phyloP scores from a whole-genome alignment of 2,797 vertebrate species.

The Acanthurus tractus region DNA sequence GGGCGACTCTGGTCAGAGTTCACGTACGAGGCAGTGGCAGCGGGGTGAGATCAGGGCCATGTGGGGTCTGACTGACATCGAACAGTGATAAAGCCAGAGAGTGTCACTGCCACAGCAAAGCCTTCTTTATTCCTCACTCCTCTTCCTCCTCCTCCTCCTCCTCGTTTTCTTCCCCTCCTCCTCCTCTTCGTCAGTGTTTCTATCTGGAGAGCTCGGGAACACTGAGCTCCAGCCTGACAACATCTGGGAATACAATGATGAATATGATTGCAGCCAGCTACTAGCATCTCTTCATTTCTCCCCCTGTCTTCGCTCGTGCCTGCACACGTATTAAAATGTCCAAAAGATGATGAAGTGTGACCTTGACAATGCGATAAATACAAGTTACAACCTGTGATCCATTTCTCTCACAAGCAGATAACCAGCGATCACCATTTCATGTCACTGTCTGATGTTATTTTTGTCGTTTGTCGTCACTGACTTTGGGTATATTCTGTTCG shows the following conservation, averaged over 20 bases:
- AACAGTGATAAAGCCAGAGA: conserved; percentile 31
- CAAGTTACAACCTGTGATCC: conserved; percentile 23
- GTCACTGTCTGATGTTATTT: background rate
- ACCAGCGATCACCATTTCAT: conserved; percentile 10
- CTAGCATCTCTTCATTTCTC: conserved; percentile 37
- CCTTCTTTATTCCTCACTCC: conserved; percentile 42
- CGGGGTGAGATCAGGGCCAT: conserved; percentile 43
- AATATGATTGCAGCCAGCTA: conserved; percentile 52
- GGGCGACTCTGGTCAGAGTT: conserved; percentile 44
- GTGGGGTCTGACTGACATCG: conserved; percentile 59
- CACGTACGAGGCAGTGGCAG: conserved; percentile 41
- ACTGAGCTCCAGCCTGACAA: conserved; percentile 50
- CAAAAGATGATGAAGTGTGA: conserved; percentile 47
- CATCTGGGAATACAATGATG: conserved; percentile 70
- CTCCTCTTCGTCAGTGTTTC: conserved; percentile 18
- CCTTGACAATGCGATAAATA: conserved; percentile 46
- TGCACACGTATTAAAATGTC: conserved; percentile 54
- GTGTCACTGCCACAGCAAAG: conserved; percentile 54
- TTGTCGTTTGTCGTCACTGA: background rate
- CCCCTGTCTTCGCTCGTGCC: conserved; percentile 22
- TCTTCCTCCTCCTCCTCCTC: background rate
- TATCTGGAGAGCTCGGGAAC: conserved; percentile 71
- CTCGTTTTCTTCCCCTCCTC: conserved; percentile 1
- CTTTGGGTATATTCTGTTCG: background rate
- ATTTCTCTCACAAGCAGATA: conserved; percentile 15